Evolutionary conservation across 2,113 vertebrate species (phyloP).

Genomic region (Coregonus clupeaformis): DNA sequence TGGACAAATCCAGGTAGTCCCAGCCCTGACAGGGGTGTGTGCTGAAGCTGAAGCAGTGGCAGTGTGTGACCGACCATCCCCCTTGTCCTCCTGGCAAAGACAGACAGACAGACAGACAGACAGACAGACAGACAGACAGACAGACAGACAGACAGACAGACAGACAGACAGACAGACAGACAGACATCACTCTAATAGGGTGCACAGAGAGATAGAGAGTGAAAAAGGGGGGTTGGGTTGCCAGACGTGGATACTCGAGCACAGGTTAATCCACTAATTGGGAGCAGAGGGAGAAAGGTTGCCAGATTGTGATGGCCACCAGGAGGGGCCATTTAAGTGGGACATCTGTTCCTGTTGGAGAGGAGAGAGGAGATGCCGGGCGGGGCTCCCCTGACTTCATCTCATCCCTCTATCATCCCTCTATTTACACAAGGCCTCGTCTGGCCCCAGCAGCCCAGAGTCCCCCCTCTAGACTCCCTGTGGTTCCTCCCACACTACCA

Average conservation of each 20-base stretch:
- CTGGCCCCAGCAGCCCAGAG: no score
- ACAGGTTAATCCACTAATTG: constrained; percentile 77
- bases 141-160: background rate
- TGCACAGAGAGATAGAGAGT: constrained; percentile 17
- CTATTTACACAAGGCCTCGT: background rate
- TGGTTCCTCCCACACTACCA: background rate
- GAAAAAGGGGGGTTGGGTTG: constrained; percentile 15
- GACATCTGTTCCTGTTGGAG: constrained; percentile 78
- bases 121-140: background rate
- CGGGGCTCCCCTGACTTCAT: constrained; percentile 26
- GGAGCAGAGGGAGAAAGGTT: constrained; percentile 64
- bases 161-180: background rate
- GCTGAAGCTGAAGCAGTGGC: no score
- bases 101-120: constrained; percentile 13
- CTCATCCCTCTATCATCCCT: background rate
- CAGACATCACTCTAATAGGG: constrained; percentile 37
- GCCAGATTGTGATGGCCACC: constrained; percentile 75
- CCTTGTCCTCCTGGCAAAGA: background rate
- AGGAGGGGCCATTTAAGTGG: constrained; percentile 75
- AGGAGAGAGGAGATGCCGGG: constrained; percentile 38
- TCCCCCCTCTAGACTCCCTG: background rate
- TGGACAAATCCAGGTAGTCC: no score
- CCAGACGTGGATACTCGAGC: constrained; percentile 53
- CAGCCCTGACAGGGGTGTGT: no score
- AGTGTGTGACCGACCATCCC: background rate